These are phyloP conservation scores for Spheniscus mendiculus DNA, from an alignment of 2,113 vertebrate genomes.

Conservation along the genomic window DNA sequence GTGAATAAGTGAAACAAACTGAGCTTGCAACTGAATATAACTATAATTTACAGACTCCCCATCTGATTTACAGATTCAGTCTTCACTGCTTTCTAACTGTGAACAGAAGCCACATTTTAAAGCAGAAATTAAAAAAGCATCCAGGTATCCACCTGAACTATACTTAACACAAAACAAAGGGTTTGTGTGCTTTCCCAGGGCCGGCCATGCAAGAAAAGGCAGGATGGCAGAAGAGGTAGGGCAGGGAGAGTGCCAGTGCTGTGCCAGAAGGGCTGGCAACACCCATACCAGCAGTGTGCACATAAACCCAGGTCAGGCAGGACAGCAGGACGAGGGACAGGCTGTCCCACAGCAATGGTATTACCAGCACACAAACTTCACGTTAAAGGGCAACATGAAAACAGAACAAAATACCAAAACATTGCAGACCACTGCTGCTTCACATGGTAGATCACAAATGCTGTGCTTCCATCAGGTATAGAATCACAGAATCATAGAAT, in stretches of 20 bases:
- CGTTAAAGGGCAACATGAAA: neutral
- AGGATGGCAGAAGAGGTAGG: neutral
- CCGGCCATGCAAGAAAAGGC: fast-evolving
- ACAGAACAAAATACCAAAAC: neutral
- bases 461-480: neutral
- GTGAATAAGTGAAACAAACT: neutral
- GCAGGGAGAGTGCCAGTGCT: neutral
- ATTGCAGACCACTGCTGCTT: neutral
- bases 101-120: neutral
- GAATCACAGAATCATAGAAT: too few relatives aligned
- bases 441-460: fast-evolving
- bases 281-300: fast-evolving
- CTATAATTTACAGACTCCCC: neutral
- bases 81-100: neutral
- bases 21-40: neutral
- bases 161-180: fast-evolving
- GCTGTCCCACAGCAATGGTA: neutral
- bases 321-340: neutral
- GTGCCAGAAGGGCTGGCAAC: neutral
- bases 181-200: neutral
- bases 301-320: neutral
- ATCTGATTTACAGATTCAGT: neutral
- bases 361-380: neutral
- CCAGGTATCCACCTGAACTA: neutral
- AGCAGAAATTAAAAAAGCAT: neutral